Evolutionary conservation across 2,797 vertebrate species (phyloP), one percentile per base, ranked within the genome.

Genomic region (Triplophysa bombifrons): DNA sequence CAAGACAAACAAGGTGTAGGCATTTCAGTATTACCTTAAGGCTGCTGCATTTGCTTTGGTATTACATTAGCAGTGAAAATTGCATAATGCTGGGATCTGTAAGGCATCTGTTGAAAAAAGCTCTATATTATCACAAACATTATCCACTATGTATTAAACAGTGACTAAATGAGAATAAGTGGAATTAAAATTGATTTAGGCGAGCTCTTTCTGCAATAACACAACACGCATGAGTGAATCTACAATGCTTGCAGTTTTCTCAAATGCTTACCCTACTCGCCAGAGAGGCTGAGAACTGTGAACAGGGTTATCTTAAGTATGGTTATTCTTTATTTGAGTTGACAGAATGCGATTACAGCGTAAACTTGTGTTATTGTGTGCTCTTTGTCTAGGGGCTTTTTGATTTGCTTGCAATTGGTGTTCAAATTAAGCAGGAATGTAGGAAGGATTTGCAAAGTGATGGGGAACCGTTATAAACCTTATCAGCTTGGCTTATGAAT

Each of bases 261-360:
- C 58, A 27, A 56, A 55, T 73, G 67, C 71, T 50, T 79, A 30
- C 67, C 38, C 60, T 10, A 19, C 17, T 19, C 34, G 11, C 63
- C 10, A 58, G 14, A 76, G 68, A 76, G 50, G 72, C 72, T 68
- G 76, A 74, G 55, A 58, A 30, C 66, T 73, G 79, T 72, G 63
- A 82, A 60, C 66, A 69, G 53, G 77, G 74, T 80, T 76, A 53
- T 64, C 65, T 74, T 72, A 78, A 84, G 67, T 83, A 71, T 72
- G 51, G 81, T 76, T 82, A 50, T 71, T 56, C 46, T 69, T 80
- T 79, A 82, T 86, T 76, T 81, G 70, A 77, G 56, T 61, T 53
- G 71, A 72, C 71, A 61, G 60, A 68, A 74, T 50, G 50, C 58
- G 78, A 84, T 86, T 85, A 78, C 69, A 69, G 30, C 70, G 63